phyloP scores from a whole-genome alignment of 2,113 vertebrate genomes.

The Rhegmatorhina hoffmannsi region DNA sequence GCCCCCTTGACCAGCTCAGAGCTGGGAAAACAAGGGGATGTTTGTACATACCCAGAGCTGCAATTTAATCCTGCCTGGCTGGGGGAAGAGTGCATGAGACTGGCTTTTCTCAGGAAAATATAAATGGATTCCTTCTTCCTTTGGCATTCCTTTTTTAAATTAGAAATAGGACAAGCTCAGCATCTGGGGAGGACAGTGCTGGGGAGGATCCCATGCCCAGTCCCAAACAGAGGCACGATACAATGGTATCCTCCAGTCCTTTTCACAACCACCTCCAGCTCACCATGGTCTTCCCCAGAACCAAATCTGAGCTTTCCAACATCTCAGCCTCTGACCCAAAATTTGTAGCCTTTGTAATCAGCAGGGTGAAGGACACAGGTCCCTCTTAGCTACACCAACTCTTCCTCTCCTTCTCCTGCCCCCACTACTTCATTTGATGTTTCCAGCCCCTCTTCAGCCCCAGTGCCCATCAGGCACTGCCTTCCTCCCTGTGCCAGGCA shows the following conservation, averaged over 20 bases:
- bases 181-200: not conserved
- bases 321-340: not conserved
- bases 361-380: not conserved
- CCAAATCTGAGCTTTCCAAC: not conserved
- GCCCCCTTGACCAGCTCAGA: not conserved
- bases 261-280: not conserved
- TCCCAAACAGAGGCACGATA: not conserved
- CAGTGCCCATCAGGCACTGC: not conserved
- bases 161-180: not conserved
- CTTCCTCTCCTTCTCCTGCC: not conserved
- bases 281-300: not conserved
- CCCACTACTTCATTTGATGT: accelerated
- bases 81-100: not conserved
- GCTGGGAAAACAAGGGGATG: conserved; percentile 42
- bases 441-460: not conserved
- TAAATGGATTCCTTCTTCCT: not conserved
- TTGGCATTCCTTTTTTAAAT: not conserved
- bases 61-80: not conserved
- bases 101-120: not conserved
- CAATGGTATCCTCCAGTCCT: not conserved
- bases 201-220: not conserved
- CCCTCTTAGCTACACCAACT: not conserved
- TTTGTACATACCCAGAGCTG: not conserved
- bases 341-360: accelerated
- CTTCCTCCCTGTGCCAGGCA: not conserved